Percentiles rank a stretch among this genome's conserved stretches.
Conservation (phyloP, 2,113 vertebrate genomes). For the Coreoperca whiteheadi region DNA sequence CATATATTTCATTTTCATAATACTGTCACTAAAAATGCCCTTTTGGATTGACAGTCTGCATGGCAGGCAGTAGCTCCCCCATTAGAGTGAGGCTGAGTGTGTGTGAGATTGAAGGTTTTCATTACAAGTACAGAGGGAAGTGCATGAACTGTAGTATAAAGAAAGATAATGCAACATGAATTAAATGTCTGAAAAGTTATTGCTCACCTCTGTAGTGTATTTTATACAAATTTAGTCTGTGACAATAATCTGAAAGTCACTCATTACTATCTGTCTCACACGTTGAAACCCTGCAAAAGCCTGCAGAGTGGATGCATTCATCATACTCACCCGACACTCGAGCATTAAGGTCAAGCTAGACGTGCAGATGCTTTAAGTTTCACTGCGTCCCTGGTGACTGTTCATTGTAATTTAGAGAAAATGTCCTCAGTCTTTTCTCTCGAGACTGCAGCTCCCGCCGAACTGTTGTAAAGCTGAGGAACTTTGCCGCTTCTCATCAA, state of each 20-base stretch:
- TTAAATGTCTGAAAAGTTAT: neutral
- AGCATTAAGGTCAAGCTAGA: neutral
- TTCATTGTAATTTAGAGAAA: neutral
- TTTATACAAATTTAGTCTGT: conserved; percentile 1
- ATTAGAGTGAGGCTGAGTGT: neutral
- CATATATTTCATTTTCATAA: neutral
- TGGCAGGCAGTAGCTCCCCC: neutral
- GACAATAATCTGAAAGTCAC: neutral
- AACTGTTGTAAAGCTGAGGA: conserved; percentile 35
- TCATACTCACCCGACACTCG: neutral
- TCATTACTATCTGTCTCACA: neutral
- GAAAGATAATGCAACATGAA: neutral
- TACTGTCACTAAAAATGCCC: neutral
- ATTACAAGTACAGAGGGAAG: conserved; percentile 1
- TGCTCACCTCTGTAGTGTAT: neutral
- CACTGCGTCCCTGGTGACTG: neutral
- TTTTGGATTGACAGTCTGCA: neutral
- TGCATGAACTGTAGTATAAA: neutral
- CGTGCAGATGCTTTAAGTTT: neutral
- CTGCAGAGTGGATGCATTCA: neutral
- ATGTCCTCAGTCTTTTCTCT: conserved; percentile 16
- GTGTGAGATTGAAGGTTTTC: conserved; percentile 4
- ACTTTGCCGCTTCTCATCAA: conserved; percentile 63
- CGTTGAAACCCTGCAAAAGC: neutral
- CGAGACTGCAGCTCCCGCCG: conserved; percentile 4